phyloP scores from a whole-genome alignment of 92 coral and sea anemone species.

The Porites cylindrica region DNA sequence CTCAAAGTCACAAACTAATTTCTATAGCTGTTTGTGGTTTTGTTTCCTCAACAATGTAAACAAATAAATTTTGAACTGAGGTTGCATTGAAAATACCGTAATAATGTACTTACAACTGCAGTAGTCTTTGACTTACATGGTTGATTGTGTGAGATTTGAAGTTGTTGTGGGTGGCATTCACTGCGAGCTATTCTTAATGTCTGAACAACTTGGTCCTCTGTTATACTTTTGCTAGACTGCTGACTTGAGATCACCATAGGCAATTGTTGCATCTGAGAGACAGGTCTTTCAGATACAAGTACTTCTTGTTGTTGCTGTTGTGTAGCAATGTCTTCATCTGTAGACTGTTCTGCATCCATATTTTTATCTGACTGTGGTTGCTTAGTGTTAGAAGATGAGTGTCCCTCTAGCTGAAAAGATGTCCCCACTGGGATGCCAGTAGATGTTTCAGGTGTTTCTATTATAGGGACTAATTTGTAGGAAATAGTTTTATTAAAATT shows the following conservation, averaged over 20 bases:
- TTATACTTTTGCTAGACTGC: neutral
- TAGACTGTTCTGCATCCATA: slow-evolving; percentile 1
- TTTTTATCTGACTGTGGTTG: neutral
- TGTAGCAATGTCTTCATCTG: neutral
- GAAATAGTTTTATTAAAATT: neutral
- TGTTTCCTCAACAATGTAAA: too few species aligned
- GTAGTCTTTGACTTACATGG: neutral
- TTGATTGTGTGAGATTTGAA: neutral
- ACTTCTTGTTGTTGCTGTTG: neutral
- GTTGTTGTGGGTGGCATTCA: slow-evolving; percentile 9
- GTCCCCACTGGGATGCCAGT: neutral
- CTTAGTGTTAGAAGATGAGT: neutral
- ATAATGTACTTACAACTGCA: too few species aligned
- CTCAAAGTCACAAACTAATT: too few species aligned
- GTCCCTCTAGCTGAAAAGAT: neutral
- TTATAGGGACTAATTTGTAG: neutral
- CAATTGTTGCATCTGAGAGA: neutral
- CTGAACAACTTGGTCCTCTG: slow-evolving; percentile 3
- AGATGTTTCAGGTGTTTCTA: neutral
- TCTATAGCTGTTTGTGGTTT: too few species aligned
- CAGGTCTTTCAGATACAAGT: neutral
- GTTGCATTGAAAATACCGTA: too few species aligned
- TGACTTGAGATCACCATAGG: neutral
- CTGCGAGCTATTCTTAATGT: slow-evolving; percentile 4
- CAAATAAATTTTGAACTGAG: too few species aligned